phyloP scores from a whole-genome alignment of 2,113 vertebrate genomes.

The Poeciliopsis retropinna region DNA sequence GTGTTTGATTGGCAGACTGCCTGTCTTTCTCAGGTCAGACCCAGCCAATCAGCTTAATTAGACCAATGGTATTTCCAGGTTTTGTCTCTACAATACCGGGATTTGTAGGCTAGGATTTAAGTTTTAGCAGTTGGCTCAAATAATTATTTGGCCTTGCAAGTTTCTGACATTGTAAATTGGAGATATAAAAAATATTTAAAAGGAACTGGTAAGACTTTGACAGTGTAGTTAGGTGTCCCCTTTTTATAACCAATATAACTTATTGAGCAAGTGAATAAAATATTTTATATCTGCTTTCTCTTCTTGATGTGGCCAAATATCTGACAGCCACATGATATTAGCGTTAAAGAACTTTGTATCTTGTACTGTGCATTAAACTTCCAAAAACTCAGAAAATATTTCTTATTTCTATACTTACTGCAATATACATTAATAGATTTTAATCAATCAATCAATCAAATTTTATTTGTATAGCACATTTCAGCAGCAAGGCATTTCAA shows the following conservation, averaged over 20 bases:
- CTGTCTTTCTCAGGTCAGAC: slow-evolving; percentile 60
- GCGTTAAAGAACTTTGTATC: too few relatives aligned
- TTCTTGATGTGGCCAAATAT: too few relatives aligned
- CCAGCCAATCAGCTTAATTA: slow-evolving; percentile 77
- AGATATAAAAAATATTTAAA: slow-evolving; percentile 18
- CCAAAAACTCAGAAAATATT: too few relatives aligned
- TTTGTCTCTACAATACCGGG: slow-evolving; percentile 67
- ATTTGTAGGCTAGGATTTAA: slow-evolving; percentile 69
- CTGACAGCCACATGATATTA: too few relatives aligned
- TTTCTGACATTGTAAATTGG: slow-evolving; percentile 37
- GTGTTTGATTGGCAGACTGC: slow-evolving; percentile 72
- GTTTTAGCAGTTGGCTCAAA: slow-evolving; percentile 58
- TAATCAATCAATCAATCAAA: too few relatives aligned
- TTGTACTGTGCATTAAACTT: too few relatives aligned
- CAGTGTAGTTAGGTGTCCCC: slow-evolving; percentile 21
- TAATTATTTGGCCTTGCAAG: slow-evolving; percentile 49
- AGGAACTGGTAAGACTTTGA: slow-evolving; percentile 27
- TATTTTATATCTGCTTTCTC: background rate
- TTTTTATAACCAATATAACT: background rate
- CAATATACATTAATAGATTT: too few relatives aligned
- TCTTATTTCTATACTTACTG: too few relatives aligned
- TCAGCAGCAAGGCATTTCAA: too few relatives aligned
- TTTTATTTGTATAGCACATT: too few relatives aligned
- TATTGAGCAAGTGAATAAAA: background rate
- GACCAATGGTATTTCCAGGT: slow-evolving; percentile 59